Percentiles rank a stretch among this genome's conserved stretches.
These are phyloP conservation scores for Epizoanthus illoricatus DNA, from an alignment of 92 coral and sea anemone species.

Conservation along the genomic window DNA sequence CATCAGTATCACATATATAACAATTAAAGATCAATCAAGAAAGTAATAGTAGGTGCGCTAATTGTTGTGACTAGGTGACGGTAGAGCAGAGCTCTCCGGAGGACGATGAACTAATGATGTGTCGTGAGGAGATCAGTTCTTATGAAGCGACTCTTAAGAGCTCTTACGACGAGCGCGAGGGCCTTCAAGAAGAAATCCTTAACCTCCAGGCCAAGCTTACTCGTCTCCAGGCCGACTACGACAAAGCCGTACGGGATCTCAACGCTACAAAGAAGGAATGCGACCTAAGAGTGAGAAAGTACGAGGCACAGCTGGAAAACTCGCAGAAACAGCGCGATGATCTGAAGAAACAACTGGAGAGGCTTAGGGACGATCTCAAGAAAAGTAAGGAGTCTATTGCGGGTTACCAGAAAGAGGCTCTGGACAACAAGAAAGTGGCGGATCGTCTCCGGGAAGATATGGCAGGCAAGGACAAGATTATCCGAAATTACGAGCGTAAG, in stretches of 20 bases:
- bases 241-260: conserved; percentile 86
- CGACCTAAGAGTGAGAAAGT: conserved; percentile 87
- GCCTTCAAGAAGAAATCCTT: conserved; percentile 74
- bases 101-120: conserved; percentile 69
- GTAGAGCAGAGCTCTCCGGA: conserved; percentile 73
- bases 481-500: conserved; percentile 81
- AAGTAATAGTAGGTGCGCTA: too few species aligned
- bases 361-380: conserved; percentile 86
- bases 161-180: conserved; percentile 82
- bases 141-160: conserved; percentile 85
- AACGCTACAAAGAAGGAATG: conserved; percentile 87
- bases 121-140: conserved; percentile 67
- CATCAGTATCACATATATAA: too few species aligned
- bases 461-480: conserved; percentile 82
- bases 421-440: conserved; percentile 92
- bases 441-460: conserved; percentile 91
- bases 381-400: conserved; percentile 76
- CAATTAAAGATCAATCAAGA: too few species aligned
- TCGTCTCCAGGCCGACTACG: conserved; percentile 89
- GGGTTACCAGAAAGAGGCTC: conserved; percentile 69
- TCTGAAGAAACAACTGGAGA: conserved; percentile 87
- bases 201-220: conserved; percentile 81
- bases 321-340: conserved; percentile 94
- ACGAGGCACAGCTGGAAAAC: conserved; percentile 86
- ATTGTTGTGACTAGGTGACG: conserved; percentile 14